These are phyloP conservation scores for Cecropterus lyciades DNA, from an alignment of 1,140 invertebrate genomes.

Conservation along the genomic window DNA sequence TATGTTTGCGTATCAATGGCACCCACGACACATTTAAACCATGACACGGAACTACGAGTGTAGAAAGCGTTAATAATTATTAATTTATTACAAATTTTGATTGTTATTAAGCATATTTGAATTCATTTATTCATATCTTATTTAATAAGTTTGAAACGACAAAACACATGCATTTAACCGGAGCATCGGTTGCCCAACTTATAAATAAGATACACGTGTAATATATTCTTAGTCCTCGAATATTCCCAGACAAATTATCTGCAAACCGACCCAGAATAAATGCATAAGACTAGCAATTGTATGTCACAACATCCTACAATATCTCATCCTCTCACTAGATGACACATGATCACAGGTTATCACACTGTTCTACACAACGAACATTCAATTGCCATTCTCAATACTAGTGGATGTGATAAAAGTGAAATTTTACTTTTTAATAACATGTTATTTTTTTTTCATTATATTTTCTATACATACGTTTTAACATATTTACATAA, in stretches of 20 bases:
- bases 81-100: too few relatives aligned
- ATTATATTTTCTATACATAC: neutral
- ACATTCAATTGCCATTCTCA: conserved; percentile 60
- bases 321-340: neutral
- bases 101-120: too few relatives aligned
- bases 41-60: too few relatives aligned
- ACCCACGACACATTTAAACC: too few relatives aligned
- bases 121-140: too few relatives aligned
- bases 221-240: too few relatives aligned
- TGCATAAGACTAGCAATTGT: conserved; percentile 62
- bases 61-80: too few relatives aligned
- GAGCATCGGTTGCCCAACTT: too few relatives aligned
- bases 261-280: conserved; percentile 59
- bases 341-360: conserved; percentile 10
- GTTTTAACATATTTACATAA: conserved; percentile 11
- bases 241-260: conserved; percentile 53
- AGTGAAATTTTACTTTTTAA: conserved; percentile 4
- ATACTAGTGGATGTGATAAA: conserved; percentile 20
- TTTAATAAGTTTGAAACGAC: too few relatives aligned
- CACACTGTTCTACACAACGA: conserved; percentile 24
- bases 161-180: too few relatives aligned
- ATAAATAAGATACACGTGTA: too few relatives aligned
- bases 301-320: conserved; percentile 33
- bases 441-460: neutral
- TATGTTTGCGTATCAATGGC: too few relatives aligned